These are phyloP conservation scores for Drosophila mettleri DNA, from an alignment of 2,888 invertebrate genomes.

Conservation along the genomic window DNA sequence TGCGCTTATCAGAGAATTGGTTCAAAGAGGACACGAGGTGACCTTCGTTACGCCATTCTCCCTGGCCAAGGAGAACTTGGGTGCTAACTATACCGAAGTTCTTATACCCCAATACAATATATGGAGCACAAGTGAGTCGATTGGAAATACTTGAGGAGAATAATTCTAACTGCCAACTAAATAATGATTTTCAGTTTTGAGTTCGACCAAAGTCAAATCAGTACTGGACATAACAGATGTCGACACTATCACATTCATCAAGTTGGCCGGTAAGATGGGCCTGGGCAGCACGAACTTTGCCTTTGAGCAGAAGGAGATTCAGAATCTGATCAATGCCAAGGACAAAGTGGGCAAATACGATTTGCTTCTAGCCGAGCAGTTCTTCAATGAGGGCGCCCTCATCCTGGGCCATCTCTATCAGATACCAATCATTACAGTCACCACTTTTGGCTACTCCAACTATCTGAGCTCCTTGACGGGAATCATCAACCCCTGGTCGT, in stretches of 20 bases:
- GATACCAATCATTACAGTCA: slow-evolving; percentile 81
- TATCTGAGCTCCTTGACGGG: slow-evolving; percentile 84
- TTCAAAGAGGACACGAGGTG: slow-evolving; percentile 85
- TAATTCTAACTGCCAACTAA: too few relatives aligned
- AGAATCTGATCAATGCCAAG: slow-evolving; percentile 67
- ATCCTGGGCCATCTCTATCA: slow-evolving; percentile 83
- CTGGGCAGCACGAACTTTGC: slow-evolving; percentile 71
- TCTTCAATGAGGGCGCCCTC: slow-evolving; percentile 84
- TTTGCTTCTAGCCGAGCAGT: slow-evolving; percentile 83
- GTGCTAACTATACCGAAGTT: slow-evolving; percentile 75
- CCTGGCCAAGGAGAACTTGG: slow-evolving; percentile 66
- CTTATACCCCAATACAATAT: slow-evolving; percentile 69
- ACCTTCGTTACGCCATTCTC: slow-evolving; percentile 74
- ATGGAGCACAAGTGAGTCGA: slow-evolving; percentile 61
- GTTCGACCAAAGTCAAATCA: slow-evolving; percentile 39
- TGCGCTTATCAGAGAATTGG: slow-evolving; percentile 83
- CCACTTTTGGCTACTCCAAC: slow-evolving; percentile 83
- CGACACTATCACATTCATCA: slow-evolving; percentile 33
- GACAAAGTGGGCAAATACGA: slow-evolving; percentile 83
- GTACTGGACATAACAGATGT: slow-evolving; percentile 65
- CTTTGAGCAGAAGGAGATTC: slow-evolving; percentile 70
- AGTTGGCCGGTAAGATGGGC: slow-evolving; percentile 61
- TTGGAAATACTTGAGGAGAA: too few relatives aligned
- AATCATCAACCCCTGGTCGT: slow-evolving; percentile 85
- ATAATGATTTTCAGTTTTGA: slow-evolving; percentile 46